These are phyloP conservation scores for Galemys pyrenaicus DNA, from an alignment of 2,113 vertebrate genomes.

Conservation along the genomic window DNA sequence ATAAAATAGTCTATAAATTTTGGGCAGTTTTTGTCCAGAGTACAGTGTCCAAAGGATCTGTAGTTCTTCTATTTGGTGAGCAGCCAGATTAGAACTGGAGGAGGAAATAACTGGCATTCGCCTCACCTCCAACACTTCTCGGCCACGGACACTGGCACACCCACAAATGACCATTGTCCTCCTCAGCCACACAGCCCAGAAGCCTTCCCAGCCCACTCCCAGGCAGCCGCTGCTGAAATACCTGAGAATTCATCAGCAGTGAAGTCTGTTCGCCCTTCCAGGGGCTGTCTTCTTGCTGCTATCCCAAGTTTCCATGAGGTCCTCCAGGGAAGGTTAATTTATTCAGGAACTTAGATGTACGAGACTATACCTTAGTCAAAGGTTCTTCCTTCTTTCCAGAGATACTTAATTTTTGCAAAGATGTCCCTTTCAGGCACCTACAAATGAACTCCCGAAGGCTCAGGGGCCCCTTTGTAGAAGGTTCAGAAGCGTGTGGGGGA, in stretches of 20 bases:
- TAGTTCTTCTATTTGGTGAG: background rate
- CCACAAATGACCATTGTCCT: background rate
- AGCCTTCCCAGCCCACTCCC: background rate
- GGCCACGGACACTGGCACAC: background rate
- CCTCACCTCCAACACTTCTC: background rate
- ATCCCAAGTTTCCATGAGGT: background rate
- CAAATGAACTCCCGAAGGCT: constrained; percentile 9
- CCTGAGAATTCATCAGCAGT: background rate
- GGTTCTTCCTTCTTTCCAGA: background rate
- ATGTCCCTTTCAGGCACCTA: background rate
- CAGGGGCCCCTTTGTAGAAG: background rate
- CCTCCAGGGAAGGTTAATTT: background rate
- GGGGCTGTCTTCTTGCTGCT: background rate
- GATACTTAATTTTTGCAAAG: constrained; percentile 18
- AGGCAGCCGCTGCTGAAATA: background rate
- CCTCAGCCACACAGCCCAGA: background rate
- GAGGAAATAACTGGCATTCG: background rate
- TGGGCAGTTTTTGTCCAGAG: background rate
- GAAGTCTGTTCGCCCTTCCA: background rate
- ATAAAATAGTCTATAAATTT: background rate
- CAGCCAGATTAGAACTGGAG: background rate
- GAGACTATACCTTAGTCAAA: background rate
- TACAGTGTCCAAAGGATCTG: background rate
- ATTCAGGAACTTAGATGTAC: background rate
- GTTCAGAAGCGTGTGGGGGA: background rate